Evolutionary conservation across 2,113 vertebrate genomes (phyloP), one percentile per base, ranked within the genome.

Genomic region (Parotia lawesii): DNA sequence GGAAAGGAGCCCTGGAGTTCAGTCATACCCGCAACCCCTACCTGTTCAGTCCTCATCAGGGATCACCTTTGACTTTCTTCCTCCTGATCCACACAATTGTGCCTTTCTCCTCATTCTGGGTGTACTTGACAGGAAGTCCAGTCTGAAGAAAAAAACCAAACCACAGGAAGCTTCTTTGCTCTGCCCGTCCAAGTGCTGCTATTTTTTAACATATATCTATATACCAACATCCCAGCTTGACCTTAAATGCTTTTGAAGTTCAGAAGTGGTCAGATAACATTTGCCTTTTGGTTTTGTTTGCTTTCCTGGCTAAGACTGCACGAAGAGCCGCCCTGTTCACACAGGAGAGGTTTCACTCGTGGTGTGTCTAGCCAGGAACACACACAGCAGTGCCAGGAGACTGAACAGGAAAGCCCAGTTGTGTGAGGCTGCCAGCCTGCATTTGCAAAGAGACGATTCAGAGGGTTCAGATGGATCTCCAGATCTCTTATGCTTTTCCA

Each of bases 271-370:
- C 33, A 62, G 91, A 69, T 85, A 85, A 75, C 57, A 79, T 82
- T 85, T 94, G 33, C 66, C n/a, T 85, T 95, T 92, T 42, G 15
- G 54, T 85, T 87, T 31, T 70, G 44, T 92, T 96, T 96, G 69
- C 71, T 71, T 82, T 78, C n/a, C 71, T 87, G 87, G 74, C 77
- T 93, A 18, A 54, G 54, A 21, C 47, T 51, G 50, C 50, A 35
- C 2, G 27, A 84, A 76, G 13, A 10, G 42, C 74, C 0, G 0
- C 70, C 66, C 57, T 8, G 6, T 57, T 87, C 69, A 45, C 54
- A 60, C 53, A n/a, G 27, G 62, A 70, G 51, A 81, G 69, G 61
- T 77, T 92, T 87, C 67, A 57, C 62, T 57, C 31, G 15, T 19
- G 44, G 57, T 8, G 4, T 8, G 66, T 82, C 70, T 84, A 35